Conservation (phyloP, 2,888 invertebrate genomes). For the Hybos culiciformis region DNA sequence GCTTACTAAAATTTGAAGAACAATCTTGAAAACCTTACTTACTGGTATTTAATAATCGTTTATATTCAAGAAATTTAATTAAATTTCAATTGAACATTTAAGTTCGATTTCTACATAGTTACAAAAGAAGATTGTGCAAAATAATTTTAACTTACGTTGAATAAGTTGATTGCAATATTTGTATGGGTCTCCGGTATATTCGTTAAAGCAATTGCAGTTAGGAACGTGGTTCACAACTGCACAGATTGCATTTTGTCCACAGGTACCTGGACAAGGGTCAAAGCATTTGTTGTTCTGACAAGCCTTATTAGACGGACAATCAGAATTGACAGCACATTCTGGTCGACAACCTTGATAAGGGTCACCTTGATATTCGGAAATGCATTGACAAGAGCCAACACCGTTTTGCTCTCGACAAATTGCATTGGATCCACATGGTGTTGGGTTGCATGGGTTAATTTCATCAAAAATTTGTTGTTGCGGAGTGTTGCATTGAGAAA, state of each 20-base stretch:
- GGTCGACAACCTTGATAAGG: slow-evolving; percentile 64
- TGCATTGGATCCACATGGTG: slow-evolving; percentile 67
- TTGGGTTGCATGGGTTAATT: slow-evolving; percentile 47
- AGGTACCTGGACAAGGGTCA: slow-evolving; percentile 65
- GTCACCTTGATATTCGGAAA: slow-evolving; percentile 57
- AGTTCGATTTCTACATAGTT: too few relatives aligned
- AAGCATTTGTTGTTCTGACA: slow-evolving; percentile 58
- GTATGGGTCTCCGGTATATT: slow-evolving; percentile 66
- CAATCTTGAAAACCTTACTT: too few relatives aligned
- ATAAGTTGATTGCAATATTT: slow-evolving; percentile 41
- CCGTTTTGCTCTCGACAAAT: slow-evolving; percentile 49
- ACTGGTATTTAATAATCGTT: too few relatives aligned
- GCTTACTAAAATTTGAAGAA: too few relatives aligned
- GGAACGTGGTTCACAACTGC: slow-evolving; percentile 58
- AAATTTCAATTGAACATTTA: too few relatives aligned
- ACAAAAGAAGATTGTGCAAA: too few relatives aligned
- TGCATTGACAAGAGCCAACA: slow-evolving; percentile 54
- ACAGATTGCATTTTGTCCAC: slow-evolving; percentile 61
- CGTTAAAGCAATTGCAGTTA: slow-evolving; percentile 49
- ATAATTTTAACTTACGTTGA: slow-evolving; percentile 40
- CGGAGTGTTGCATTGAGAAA: slow-evolving; percentile 20
- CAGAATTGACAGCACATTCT: slow-evolving; percentile 58
- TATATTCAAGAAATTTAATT: too few relatives aligned
- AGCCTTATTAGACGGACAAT: slow-evolving; percentile 54
- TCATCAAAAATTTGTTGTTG: slow-evolving; percentile 25